Evolutionary conservation across 2,888 invertebrate genomes (phyloP), one percentile per base, ranked within the genome.

Genomic region (Idaea dimidiata): DNA sequence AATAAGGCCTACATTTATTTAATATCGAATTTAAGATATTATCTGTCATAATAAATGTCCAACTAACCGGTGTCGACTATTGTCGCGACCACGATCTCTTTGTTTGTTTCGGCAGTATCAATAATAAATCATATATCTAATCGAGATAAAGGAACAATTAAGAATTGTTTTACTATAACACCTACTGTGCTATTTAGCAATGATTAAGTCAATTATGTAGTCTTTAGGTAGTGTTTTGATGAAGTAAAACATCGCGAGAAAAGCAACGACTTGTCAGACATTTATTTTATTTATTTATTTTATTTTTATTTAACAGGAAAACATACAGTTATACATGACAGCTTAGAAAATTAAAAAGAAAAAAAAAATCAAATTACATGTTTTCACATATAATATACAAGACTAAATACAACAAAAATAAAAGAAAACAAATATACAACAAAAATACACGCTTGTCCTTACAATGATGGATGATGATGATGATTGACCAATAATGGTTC

Each of bases 71-170:
- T 8, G 43, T 14, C 43, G 17, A 54, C 59, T 53, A 56, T 62
- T 65, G 62, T 65, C 65, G 60, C 58, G 61, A 56, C 18, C 56
- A 56, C 56, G 56, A 56, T 56, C 18, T 63, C 59, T 63, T 66
- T 64, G 63, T 66, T 62, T 60, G 31, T 58, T 62, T 67, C 18
- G 57, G 59, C 61, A 62, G 60, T 63, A 24, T 62, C 43, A 24
- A 17, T 24, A 62, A 67, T 68, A 68, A 67, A 67, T 68, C 66
- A 66, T 67, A 66, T 63, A 17, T 54, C 60, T 24, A 65, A 73
- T 71, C 68, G 62, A 60, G 69, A 69, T 71, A 66, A 59, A 60
- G 59, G 62, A 74, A 74, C 72, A 76, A 73, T 80, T 75, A 75
- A 71, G 69, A 66, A 63, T 66, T 66, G 67, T 69, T 68, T 24